Conservation (phyloP, 2,113 vertebrate genomes). For the Chinchilla lanigera region DNA sequence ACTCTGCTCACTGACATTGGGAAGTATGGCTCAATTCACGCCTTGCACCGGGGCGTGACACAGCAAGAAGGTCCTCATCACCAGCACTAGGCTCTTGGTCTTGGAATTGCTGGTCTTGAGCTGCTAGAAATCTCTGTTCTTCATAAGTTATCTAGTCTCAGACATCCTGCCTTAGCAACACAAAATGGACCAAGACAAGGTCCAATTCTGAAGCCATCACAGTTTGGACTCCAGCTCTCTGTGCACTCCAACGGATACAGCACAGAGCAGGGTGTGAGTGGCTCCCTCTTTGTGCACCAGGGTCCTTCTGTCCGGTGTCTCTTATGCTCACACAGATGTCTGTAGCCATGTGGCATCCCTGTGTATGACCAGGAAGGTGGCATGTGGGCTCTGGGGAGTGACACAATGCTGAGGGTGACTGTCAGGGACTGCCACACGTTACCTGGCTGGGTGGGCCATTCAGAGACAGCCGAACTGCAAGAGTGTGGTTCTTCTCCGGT, state of each 20-base stretch:
- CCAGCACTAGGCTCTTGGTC: background rate
- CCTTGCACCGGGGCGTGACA: background rate
- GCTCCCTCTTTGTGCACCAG: background rate
- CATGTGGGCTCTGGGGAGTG: background rate
- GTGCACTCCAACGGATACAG: rapidly evolving
- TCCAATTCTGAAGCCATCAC: background rate
- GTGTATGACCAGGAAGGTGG: background rate
- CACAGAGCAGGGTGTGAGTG: background rate
- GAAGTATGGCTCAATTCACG: rapidly evolving
- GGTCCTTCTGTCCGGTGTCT: background rate
- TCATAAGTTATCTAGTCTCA: background rate
- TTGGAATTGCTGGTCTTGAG: background rate
- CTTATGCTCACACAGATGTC: background rate
- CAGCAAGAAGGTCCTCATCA: background rate
- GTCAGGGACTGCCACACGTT: background rate
- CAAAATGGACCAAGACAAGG: background rate
- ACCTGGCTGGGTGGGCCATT: background rate
- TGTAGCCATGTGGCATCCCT: background rate
- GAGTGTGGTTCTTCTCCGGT: background rate
- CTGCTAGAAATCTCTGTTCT: background rate
- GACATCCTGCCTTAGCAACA: background rate
- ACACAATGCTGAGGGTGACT: background rate
- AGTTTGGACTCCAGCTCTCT: background rate
- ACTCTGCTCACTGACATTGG: too few species aligned
- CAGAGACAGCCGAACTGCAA: background rate